These are phyloP conservation scores for Melolontha melolontha DNA, from an alignment of 2,888 invertebrate species.

Conservation along the genomic window DNA sequence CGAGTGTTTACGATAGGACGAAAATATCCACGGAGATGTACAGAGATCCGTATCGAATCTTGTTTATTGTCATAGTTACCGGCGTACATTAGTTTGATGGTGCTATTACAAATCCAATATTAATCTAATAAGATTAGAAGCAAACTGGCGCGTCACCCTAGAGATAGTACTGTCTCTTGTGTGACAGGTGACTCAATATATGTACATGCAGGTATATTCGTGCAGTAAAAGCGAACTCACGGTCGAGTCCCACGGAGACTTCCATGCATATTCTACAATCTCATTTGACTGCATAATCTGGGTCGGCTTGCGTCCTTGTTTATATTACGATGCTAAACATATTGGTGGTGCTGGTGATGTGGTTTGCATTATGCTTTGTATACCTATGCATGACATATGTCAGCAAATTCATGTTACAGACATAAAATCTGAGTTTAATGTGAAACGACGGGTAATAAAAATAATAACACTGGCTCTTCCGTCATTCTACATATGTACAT, in stretches of 20 bases:
- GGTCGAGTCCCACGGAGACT: slow-evolving; percentile 57
- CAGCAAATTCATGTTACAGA: too few species aligned
- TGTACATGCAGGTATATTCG: slow-evolving; percentile 5
- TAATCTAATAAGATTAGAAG: slow-evolving; percentile 59
- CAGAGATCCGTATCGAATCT: slow-evolving; percentile 35
- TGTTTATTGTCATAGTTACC: slow-evolving; percentile 43
- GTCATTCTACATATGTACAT: too few species aligned
- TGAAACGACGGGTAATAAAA: too few species aligned
- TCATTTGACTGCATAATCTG: slow-evolving; percentile 65
- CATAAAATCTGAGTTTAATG: too few species aligned
- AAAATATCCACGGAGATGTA: neutral
- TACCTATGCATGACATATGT: neutral
- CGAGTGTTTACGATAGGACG: neutral
- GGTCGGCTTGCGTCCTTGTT: slow-evolving; percentile 59
- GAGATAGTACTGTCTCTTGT: slow-evolving; percentile 43
- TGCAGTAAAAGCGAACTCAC: slow-evolving; percentile 24
- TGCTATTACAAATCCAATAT: slow-evolving; percentile 58
- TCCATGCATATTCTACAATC: slow-evolving; percentile 66
- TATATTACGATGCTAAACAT: slow-evolving; percentile 20
- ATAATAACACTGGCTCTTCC: too few species aligned
- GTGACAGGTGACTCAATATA: slow-evolving; percentile 49
- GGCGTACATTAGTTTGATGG: slow-evolving; percentile 44
- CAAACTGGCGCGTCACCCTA: slow-evolving; percentile 51
- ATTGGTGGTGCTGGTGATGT: neutral
- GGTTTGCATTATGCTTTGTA: neutral